Evolutionary conservation across 2,888 invertebrate genomes (phyloP).

Genomic region (Flexamia atlantica): DNA sequence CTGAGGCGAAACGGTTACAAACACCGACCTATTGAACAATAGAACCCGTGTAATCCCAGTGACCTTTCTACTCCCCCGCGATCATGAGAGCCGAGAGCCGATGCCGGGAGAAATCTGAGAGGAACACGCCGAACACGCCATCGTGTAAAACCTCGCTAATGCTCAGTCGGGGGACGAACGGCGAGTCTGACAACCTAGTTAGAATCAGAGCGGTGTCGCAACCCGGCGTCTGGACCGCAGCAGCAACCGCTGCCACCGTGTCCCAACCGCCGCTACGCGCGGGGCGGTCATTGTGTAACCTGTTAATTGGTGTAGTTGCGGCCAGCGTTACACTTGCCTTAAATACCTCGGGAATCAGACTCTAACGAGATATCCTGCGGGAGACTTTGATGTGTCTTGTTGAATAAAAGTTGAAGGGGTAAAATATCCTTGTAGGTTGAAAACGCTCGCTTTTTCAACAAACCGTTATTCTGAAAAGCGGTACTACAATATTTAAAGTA

Average conservation of each 20-base stretch:
- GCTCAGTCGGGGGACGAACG: not conserved
- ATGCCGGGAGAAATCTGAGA: not conserved
- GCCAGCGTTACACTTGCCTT: constrained; percentile 19
- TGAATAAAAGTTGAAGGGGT: too few relatives aligned
- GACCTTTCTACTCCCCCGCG: constrained; percentile 23
- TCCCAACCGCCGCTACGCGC: constrained; percentile 24
- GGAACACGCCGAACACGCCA: constrained; percentile 8
- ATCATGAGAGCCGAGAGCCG: not conserved
- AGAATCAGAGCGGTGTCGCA: constrained; percentile 18
- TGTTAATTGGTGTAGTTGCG: constrained; percentile 32
- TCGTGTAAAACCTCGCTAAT: constrained; percentile 7
- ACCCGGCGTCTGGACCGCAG: constrained; percentile 20
- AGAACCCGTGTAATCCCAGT: not conserved
- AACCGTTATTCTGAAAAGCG: too few relatives aligned
- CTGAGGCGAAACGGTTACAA: constrained; percentile 5
- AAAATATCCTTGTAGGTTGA: too few relatives aligned
- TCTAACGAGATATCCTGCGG: not conserved
- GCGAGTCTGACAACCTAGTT: not conserved
- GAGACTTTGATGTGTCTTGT: not conserved
- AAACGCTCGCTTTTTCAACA: too few relatives aligned
- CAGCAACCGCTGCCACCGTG: not conserved
- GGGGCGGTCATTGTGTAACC: constrained; percentile 25
- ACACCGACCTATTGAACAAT: constrained; percentile 38
- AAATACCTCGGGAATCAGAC: constrained; percentile 21
- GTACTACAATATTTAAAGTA: too few relatives aligned